These are phyloP conservation scores for Heliconius cydno DNA, from an alignment of 2,888 invertebrate species.

Conservation along the genomic window DNA sequence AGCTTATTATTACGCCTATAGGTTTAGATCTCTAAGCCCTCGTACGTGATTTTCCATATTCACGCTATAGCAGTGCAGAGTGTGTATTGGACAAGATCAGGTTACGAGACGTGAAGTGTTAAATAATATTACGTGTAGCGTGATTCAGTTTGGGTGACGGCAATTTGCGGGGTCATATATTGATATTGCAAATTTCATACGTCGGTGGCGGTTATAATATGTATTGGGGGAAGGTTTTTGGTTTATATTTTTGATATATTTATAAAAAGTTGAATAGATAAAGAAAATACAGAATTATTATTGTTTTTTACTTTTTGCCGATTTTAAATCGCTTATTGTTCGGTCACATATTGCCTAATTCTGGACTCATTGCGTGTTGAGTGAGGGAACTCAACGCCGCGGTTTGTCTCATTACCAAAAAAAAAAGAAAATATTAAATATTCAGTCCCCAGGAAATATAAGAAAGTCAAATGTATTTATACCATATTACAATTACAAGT, in stretches of 20 bases:
- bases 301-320: not conserved
- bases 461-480: too few species aligned
- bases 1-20: slow-evolving; percentile 4
- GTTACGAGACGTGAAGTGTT: slow-evolving; percentile 19
- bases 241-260: not conserved
- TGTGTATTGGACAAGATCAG: slow-evolving; percentile 14
- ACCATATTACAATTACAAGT: too few species aligned
- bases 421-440: too few species aligned
- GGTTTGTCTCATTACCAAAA: too few species aligned
- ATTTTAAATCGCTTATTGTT: not conserved
- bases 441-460: too few species aligned
- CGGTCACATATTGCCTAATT: too few species aligned
- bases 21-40: not conserved
- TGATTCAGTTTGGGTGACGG: slow-evolving; percentile 4
- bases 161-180: slow-evolving; percentile 8
- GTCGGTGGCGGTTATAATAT: not conserved
- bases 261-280: not conserved
- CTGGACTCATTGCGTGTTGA: too few species aligned
- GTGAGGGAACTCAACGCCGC: too few species aligned
- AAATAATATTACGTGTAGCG: slow-evolving; percentile 19
- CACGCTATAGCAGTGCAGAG: slow-evolving; percentile 1
- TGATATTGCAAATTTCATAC: not conserved
- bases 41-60: slow-evolving; percentile 20
- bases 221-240: not conserved
- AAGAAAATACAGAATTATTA: too few species aligned